A percentile compares a stretch with the other conserved stretches of the same genome.
Evolutionary conservation across 2,797 vertebrate genomes (phyloP).

Genomic region (Acanthurus leucopareius): DNA sequence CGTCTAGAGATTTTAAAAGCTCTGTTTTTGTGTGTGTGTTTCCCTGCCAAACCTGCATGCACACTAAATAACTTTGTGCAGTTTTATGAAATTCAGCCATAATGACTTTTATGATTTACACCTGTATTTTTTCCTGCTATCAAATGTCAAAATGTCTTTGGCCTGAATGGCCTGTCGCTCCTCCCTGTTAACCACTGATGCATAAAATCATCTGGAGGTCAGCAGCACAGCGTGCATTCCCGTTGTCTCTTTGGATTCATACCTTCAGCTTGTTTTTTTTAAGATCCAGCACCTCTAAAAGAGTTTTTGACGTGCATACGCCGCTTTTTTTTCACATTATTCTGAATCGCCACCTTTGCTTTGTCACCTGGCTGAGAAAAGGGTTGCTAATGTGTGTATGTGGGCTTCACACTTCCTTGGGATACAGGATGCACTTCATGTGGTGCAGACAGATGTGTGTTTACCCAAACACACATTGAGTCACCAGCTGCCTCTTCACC

Average conservation of each 20-base stretch:
- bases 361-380: neutral
- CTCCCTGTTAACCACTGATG: conserved; percentile 11
- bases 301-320: neutral
- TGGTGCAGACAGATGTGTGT: neutral
- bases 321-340: neutral
- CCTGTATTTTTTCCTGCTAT: neutral
- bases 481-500: conserved; percentile 1
- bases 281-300: neutral
- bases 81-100: neutral
- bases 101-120: neutral
- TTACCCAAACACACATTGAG: neutral
- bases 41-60: neutral
- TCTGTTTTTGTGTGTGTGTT: neutral
- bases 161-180: neutral
- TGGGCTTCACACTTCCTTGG: neutral
- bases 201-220: neutral
- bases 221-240: neutral
- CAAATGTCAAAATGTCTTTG: neutral
- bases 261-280: neutral
- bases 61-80: neutral
- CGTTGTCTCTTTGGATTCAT: neutral
- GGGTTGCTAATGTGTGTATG: neutral
- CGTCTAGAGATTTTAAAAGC: too few relatives aligned
- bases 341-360: neutral
- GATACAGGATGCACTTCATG: neutral